Base-by-base conservation (phyloP, 2,113 vertebrate species). In the Zosterops japonicus region DNA sequence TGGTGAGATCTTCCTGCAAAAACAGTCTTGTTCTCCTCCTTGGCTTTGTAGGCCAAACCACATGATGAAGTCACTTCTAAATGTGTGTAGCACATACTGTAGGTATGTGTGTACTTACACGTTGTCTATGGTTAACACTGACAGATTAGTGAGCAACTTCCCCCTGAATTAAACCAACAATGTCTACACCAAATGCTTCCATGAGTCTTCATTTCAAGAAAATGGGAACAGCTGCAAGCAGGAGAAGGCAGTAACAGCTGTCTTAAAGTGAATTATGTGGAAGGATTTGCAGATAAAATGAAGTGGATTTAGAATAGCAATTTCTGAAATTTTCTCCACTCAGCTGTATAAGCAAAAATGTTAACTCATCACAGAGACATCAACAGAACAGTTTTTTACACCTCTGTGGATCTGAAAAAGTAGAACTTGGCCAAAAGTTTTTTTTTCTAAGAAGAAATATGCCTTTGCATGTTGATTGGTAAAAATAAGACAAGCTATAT, bases 151-250 rank as follows among this genome's bases (percentile, higher is more conserved):
- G 67, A 90, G 77, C 53, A 86, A 93, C 83, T 53, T 96, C 56
- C 68, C 56, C 89, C 56, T 83, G 78, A 87, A 88, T 83, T 88
- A 93, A 95, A 95, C 28, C 44, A 95, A 83, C 2, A 4, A 22
- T 33, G 36, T 88, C 95, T 86, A 86, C 68, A 94, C 71, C 87
- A 95, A 95, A 89, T 91, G 86, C 78, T 95, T 87, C 69, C n/a
- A 64, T 69, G 85, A 91, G 83, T 74, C 89, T 75, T 65, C 64
- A 88, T 61, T 63, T 89, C 36, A 94, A 92, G 83, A 78, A 93
- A 92, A 92, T n/a, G 20, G 35, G 68, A 97, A 96, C 83, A 96
- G 92, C 93, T 96, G 95, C 83, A 84, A 83, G 47, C 71, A 94
- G 76, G 68, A 78, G 41, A 93, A 94, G 50, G 41, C 50, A 94